Percentiles rank a stretch among this genome's conserved stretches.
phyloP scores from a whole-genome alignment of 2,113 vertebrate species.

The Pangasianodon hypophthalmus region DNA sequence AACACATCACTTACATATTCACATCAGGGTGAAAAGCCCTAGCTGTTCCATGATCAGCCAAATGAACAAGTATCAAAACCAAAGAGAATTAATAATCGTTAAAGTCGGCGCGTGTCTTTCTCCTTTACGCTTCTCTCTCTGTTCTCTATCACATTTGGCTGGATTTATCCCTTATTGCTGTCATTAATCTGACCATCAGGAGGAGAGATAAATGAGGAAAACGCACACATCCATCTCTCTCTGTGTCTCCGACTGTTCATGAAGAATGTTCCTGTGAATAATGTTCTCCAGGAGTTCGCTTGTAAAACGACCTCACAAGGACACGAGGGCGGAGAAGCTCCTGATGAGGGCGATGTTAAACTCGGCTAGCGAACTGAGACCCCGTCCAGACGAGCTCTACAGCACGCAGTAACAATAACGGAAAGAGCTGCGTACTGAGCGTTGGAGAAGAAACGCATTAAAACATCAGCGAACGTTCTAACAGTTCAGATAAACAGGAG shows the following conservation, averaged over 20 bases:
- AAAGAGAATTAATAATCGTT: not conserved
- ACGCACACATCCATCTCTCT: not conserved
- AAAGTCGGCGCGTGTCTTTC: not conserved
- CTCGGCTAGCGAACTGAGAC: not conserved
- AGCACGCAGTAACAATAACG: too few species aligned
- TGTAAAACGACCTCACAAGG: not conserved
- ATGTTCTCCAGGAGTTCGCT: not conserved
- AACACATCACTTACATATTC: not conserved
- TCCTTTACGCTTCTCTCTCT: not conserved
- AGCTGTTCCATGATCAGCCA: not conserved
- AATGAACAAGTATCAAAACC: not conserved
- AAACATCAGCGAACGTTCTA: too few species aligned
- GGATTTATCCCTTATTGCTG: constrained; percentile 3
- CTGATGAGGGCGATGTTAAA: not conserved
- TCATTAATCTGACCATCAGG: constrained; percentile 4
- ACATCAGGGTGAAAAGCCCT: not conserved
- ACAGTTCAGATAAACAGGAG: too few species aligned
- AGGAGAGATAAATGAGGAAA: not conserved
- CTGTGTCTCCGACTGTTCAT: not conserved
- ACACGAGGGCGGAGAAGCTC: too few species aligned
- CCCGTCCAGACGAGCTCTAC: too few species aligned
- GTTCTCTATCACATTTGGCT: not conserved
- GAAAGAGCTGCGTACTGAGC: too few species aligned
- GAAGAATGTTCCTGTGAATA: constrained; percentile 6
- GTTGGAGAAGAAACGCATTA: too few species aligned